Base-by-base conservation (phyloP, 2,797 vertebrate genomes). In the Myotis pilosus region DNA sequence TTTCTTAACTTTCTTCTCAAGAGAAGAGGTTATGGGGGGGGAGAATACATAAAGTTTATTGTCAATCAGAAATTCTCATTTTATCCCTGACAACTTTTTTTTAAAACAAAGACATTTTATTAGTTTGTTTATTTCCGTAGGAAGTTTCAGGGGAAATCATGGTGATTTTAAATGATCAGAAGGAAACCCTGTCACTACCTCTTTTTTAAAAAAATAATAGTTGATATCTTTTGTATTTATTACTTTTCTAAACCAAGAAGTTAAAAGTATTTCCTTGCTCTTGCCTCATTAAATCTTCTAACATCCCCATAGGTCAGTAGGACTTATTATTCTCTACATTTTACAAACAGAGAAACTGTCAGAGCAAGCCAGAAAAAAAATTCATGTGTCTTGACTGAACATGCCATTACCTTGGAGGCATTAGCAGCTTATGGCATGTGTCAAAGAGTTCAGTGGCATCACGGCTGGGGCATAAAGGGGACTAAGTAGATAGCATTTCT, bases 51-150 rank as follows among this genome's bases (percentile, higher is more conserved):
- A 92, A 68, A 94, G 41, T 30, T 30, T 68, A 79, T 86, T 91
- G 23, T 87, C 79, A 95, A 79, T 89, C 84, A 88, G 55, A 93
- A 92, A 88, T 76, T 93, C 68, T 89, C 66, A 87, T 89, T 95
- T 92, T 87, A 72, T 89, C 38, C 49, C 62, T 87, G 68, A 75
- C 66, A 93, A 6, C 22, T 80, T 94, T 83, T 83, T 94, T 83
- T 94, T 81, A 81, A 95, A 95, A 75, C 89, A 91, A 95, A 84
- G 76, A 75, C 41, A 28, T 85, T 91, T 94, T 66, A 80, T 79
- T 95, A 87, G 93, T 94, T 93, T 96, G 36, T 92, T 89, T 93
- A 82, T 95, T 94, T 92, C 55, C 68, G 12, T 93, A 83, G 84
- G 44, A 92, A 75, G 8, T 85, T 96, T 95, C 83, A 49, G 64